Evolutionary conservation across 2,113 vertebrate species (phyloP).

Genomic region (Bubo blakistoni): DNA sequence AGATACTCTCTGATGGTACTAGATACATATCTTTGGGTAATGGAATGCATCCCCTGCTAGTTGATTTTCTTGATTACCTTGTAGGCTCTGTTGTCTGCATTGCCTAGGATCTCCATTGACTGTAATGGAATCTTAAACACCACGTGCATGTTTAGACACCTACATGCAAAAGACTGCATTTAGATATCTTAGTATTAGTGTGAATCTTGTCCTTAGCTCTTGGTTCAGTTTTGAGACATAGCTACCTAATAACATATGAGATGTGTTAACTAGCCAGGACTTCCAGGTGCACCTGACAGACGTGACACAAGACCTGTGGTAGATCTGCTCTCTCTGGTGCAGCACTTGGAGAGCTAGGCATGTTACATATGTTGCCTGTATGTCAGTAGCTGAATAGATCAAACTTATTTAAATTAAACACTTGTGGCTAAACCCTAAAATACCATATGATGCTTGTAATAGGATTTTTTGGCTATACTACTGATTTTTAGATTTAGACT

Average conservation of each 20-base stretch:
- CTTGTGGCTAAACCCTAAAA: not conserved
- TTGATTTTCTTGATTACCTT: not conserved
- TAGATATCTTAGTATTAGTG: not conserved
- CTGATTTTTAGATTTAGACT: not conserved
- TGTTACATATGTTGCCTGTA: not conserved
- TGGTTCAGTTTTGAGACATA: not conserved
- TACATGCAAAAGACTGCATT: not conserved
- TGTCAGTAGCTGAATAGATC: not conserved
- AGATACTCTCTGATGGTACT: not conserved
- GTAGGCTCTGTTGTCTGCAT: not conserved
- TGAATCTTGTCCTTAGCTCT: not conserved
- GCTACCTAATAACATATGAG: not conserved
- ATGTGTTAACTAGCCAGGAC: not conserved
- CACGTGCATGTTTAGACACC: not conserved
- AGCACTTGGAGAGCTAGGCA: not conserved
- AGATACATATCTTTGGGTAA: not conserved
- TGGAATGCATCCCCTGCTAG: not conserved
- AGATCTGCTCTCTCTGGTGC: not conserved
- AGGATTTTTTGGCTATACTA: not conserved
- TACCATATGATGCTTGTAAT: not conserved
- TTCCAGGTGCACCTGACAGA: not conserved
- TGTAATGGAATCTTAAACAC: not conserved
- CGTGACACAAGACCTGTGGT: not conserved
- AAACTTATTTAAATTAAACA: not conserved
- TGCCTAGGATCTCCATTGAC: not conserved